Evolutionary conservation across 1,140 invertebrate species (phyloP).

Genomic region (Aporrectodea caliginosa): DNA sequence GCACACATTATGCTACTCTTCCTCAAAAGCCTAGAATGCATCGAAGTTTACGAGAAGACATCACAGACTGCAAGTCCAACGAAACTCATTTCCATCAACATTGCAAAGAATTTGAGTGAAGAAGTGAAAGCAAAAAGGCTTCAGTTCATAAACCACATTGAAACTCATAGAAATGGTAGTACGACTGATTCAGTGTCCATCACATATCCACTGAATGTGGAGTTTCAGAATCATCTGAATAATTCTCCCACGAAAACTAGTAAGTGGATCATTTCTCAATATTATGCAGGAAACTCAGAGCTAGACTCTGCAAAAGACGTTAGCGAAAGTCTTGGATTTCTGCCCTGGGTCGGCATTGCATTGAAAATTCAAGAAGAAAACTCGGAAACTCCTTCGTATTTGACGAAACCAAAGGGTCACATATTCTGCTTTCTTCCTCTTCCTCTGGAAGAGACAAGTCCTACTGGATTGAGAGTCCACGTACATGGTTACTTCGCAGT

Average conservation of each 20-base stretch:
- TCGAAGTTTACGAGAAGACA: conserved; percentile 16
- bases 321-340: not conserved
- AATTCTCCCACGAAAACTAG: no score
- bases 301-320: not conserved
- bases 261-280: conserved; percentile 14
- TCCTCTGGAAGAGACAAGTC: conserved; percentile 24
- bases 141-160: not conserved
- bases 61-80: not conserved
- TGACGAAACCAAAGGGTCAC: conserved; percentile 22
- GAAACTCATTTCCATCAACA: not conserved
- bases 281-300: conserved; percentile 13
- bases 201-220: conserved; percentile 1
- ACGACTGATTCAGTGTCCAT: not conserved
- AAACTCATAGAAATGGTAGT: not conserved
- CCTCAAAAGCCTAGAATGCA: conserved; percentile 11
- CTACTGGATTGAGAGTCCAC: conserved; percentile 23
- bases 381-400: not conserved
- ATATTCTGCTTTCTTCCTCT: conserved; percentile 32
- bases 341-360: conserved; percentile 20
- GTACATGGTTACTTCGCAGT: conserved; percentile 29
- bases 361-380: not conserved
- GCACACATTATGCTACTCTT: conserved; percentile 2
- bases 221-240: not conserved
- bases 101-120: not conserved
- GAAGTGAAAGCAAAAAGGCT: not conserved